Base-by-base conservation (phyloP, 92 coral and sea anemone species). In the Epizoanthus stellaris region DNA sequence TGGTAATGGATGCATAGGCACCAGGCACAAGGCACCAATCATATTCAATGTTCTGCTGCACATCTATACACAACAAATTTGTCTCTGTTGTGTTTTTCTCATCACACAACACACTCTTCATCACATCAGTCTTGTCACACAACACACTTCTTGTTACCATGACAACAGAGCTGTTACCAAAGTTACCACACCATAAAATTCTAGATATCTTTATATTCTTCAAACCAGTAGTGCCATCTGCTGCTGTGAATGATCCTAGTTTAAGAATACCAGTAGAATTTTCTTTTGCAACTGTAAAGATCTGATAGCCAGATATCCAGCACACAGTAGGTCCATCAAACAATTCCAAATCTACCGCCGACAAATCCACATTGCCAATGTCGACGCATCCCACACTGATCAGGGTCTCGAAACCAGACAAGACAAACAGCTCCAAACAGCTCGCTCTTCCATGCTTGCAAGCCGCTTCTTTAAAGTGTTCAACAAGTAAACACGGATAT, bases 401-500 rank as follows among this genome's bases (percentile, higher is more conserved):
- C 20, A 9, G 71, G 14, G 72, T 1, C 8, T 79, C 25, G 9
- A 62, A 52, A 43, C 70, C 52, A 19, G 6, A 45, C 83, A 79
- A 11, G 11, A 63, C 1, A 40, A 62, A 79, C 10, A 79, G 59
- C 49, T 79, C 83, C 23, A 79, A 47, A 45, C 30, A 40, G 1
- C 12, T 62, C 6, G 34, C 12, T 19, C 14, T 79, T 10, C 40
- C 58, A 11, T 20, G 63, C 80, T 49, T 25, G 4, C 58, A 15
- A 17, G 42, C 43, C 21, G 38, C 70, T 34, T 1, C 30, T 19
- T 45, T 57, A 45, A 36, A 23, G 38, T 91, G 90, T 65, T 88
- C 86, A 20, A 91, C 77, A 59, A 93, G 40, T 68, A 93, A 61
- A 75, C 89, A 93, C 14, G 94, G 89, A 57, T 81, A 87, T 52